These are phyloP conservation scores for Psophia crepitans DNA, from an alignment of 2,113 vertebrate genomes.

Conservation along the genomic window DNA sequence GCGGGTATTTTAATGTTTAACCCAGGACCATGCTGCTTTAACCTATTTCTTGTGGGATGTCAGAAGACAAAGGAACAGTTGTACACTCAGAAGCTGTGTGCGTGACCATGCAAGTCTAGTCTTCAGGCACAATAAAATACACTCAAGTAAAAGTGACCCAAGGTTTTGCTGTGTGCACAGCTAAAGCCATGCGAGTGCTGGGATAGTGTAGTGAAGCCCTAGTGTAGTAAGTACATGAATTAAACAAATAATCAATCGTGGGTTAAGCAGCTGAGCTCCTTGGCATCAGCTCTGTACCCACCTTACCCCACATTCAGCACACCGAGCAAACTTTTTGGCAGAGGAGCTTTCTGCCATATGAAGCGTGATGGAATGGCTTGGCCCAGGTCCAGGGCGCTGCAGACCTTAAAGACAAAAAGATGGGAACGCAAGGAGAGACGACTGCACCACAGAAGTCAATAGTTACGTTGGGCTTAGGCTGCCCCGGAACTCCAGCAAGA, in stretches of 20 bases:
- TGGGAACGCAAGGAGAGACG: background rate
- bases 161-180: background rate
- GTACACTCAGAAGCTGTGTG: background rate
- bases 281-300: background rate
- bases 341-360: background rate
- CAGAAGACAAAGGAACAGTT: background rate
- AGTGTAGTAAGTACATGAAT: background rate
- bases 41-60: background rate
- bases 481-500: background rate
- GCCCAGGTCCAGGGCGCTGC: background rate
- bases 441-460: background rate
- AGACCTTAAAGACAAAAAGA: background rate
- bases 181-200: background rate
- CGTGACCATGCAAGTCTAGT: background rate
- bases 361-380: fast-evolving
- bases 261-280: background rate
- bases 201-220: background rate
- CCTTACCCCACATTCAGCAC: background rate
- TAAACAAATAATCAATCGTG: background rate
- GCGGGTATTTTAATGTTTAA: background rate
- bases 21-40: background rate
- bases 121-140: background rate
- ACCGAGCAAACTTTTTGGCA: fast-evolving
- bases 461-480: background rate
- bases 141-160: background rate